These are phyloP conservation scores for Linurgus olivaceus DNA, from an alignment of 2,797 vertebrate genomes.

Conservation along the genomic window DNA sequence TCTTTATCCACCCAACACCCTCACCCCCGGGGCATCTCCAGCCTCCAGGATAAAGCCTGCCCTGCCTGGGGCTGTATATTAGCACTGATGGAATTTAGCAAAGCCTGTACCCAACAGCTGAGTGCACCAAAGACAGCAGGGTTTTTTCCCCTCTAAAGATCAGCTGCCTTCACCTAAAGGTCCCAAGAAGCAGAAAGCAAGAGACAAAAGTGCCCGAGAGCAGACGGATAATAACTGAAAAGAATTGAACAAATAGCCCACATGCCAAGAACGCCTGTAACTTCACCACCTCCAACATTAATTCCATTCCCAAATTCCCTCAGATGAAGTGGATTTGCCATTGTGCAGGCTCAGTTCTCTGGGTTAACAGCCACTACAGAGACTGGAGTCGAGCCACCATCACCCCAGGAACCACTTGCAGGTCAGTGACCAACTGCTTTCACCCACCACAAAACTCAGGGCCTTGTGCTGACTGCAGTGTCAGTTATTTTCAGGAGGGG, in stretches of 20 bases:
- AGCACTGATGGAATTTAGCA: not conserved
- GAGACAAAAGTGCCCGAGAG: not conserved
- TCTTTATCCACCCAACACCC: not conserved
- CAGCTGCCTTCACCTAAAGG: not conserved
- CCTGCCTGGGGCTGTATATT: not conserved
- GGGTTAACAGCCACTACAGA: not conserved
- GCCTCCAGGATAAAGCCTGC: not conserved
- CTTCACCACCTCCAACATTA: not conserved
- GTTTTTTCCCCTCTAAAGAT: not conserved
- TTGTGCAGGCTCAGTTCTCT: fast-evolving
- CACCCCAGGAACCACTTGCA: not conserved
- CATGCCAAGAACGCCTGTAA: not conserved
- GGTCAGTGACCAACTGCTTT: not conserved
- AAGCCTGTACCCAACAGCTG: not conserved
- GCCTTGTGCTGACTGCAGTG: fast-evolving
- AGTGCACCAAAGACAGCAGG: not conserved
- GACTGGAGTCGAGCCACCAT: not conserved
- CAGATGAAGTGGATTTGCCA: not conserved
- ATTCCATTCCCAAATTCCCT: not conserved
- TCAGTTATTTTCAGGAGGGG: no score
- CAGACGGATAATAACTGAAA: fast-evolving
- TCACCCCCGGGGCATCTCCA: fast-evolving
- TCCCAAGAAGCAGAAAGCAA: not conserved
- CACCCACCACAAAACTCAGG: not conserved
- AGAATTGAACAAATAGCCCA: not conserved